Base-by-base conservation (phyloP, 2,113 vertebrate genomes). In the Candoia aspera region DNA sequence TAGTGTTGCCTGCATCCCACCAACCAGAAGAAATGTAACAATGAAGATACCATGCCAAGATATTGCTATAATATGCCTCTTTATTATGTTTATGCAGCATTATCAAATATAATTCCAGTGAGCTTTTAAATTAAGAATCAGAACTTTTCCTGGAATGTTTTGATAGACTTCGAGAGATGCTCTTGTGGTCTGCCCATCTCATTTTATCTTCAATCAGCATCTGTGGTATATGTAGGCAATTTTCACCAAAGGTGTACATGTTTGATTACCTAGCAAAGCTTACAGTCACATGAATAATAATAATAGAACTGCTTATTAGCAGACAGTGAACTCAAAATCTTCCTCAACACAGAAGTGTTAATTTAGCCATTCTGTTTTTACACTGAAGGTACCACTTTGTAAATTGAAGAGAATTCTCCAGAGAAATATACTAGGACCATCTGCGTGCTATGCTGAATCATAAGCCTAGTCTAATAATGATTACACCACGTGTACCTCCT, bases 211-310 rank as follows among this genome's bases (percentile, higher is more conserved):
- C 17, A 17, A 0, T 1, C 58, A 62, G 1, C 4, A 33, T 13
- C n/a, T 46, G 89, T 64, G 87, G 90, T 86, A 21, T 4, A 26
- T 37, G 62, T 29, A 42, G 58, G 84, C 85, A 17, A 57, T 84
- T 92, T 53, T 86, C 73, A 46, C 26, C 21, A 12, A 57, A 4
- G 55, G 37, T 33, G 55, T 59, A 85, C 53, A 64, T 64, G 68
- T 60, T 58, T 57, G 90, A 90, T 21, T 83, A 88, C 59, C 17
- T 85, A 42, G 53, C 0, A 0, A 64, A 90, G 87, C 17, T 1
- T 24, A 86, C 46, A 90, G 91, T 62, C 53, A 2, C 91, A 83
- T 58, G 33, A 86, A 21, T 87, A 87, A 92, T 26, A 87, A 92
- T 26, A 86, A 90, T 37, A 79, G 17, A 90, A 12, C 17, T 13